A percentile compares a stretch with the other conserved stretches of the same genome.
Conservation (phyloP, 2,797 vertebrate genomes). For the Cichlasoma orientale region DNA sequence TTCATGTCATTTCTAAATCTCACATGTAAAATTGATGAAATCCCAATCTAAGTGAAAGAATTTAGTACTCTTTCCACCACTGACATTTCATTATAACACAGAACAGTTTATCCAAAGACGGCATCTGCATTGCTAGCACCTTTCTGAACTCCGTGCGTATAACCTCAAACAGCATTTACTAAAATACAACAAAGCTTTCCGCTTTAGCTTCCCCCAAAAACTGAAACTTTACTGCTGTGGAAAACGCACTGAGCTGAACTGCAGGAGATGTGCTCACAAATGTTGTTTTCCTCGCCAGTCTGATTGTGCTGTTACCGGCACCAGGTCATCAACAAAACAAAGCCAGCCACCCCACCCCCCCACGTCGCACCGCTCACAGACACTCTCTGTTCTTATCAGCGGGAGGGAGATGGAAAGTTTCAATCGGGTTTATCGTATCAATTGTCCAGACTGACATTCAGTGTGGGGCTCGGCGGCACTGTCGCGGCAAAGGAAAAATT, state of each 20-base stretch:
- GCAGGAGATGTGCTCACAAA: constrained; percentile 54
- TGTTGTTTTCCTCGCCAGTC: constrained; percentile 57
- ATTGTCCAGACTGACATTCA: constrained; percentile 70
- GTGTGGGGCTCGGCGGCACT: constrained; percentile 43
- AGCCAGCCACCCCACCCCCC: background rate
- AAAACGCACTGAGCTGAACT: constrained; percentile 51
- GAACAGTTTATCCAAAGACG: background rate
- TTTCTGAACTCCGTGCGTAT: background rate
- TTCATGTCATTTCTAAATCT: background rate
- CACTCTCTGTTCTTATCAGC: constrained; percentile 72
- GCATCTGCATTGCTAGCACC: background rate
- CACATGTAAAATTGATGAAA: background rate
- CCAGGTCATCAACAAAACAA: constrained; percentile 52
- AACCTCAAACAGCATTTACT: constrained; percentile 18
- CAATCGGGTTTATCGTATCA: constrained; percentile 73
- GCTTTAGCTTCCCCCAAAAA: constrained; percentile 14
- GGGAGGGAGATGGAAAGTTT: constrained; percentile 71
- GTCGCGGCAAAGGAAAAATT: constrained; percentile 39
- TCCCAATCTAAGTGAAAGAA: background rate
- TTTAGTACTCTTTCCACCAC: background rate
- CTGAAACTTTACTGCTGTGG: constrained; percentile 7
- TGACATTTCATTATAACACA: background rate
- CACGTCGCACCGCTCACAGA: constrained; percentile 6
- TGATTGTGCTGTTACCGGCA: constrained; percentile 67
- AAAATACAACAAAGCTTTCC: constrained; percentile 21